Evolutionary conservation across 2,888 invertebrate species (phyloP).

Genomic region (Melanophora roralis): DNA sequence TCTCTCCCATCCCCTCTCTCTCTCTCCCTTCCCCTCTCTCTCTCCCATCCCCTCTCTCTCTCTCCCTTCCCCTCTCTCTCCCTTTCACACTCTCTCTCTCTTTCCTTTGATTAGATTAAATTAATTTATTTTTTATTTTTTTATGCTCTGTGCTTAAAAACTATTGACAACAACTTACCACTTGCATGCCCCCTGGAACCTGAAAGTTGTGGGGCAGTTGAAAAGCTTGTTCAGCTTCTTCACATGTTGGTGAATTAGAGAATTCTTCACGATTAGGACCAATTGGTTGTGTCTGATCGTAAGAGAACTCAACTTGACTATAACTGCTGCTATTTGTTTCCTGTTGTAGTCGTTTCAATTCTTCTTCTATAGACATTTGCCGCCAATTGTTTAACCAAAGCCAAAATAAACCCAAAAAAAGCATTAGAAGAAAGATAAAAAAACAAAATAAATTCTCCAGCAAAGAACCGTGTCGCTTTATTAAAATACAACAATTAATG

Average conservation of each 20-base stretch:
- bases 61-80: no score
- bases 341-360: slow-evolving; percentile 90
- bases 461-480: slow-evolving; percentile 3
- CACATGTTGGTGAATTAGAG: slow-evolving; percentile 78
- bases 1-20: no score
- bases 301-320: slow-evolving; percentile 87
- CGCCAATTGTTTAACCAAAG: slow-evolving; percentile 26
- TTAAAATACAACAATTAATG: slow-evolving; percentile 34
- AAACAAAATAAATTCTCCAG: slow-evolving; percentile 50
- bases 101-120: no score
- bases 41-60: no score
- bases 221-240: slow-evolving; percentile 87
- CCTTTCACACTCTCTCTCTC: no score
- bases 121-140: no score
- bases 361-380: slow-evolving; percentile 84
- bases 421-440: slow-evolving; percentile 60
- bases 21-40: no score
- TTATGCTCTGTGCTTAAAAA: no score
- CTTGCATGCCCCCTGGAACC: slow-evolving; percentile 85
- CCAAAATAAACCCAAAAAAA: slow-evolving; percentile 63
- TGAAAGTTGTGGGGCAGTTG: slow-evolving; percentile 84
- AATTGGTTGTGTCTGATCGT: slow-evolving; percentile 79
- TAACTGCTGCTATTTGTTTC: slow-evolving; percentile 80
- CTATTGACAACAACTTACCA: slow-evolving; percentile 79
- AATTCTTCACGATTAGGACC: slow-evolving; percentile 76